Evolutionary conservation across 2,888 invertebrate species (phyloP), one percentile per base, ranked within the genome.

Genomic region (Pecten maximus): DNA sequence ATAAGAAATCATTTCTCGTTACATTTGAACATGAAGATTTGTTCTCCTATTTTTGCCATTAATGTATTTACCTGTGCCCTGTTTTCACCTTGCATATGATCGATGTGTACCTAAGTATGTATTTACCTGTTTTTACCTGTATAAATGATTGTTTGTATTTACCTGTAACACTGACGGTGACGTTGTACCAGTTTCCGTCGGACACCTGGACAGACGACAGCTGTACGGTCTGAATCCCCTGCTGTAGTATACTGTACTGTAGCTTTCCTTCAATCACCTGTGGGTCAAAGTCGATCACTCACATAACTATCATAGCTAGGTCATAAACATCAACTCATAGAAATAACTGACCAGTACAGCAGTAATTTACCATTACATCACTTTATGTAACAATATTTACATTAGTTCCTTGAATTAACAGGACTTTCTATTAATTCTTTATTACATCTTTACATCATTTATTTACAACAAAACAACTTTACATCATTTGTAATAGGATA

Each of bases 151-250:
- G 40, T 12, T 15, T 4, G 86, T 40, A 88, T 90, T 87, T 91
- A 94, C 95, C 95, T 44, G 93, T 92, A 0, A 94, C 91, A 44
- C 93, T 91, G 40, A 99, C 97, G 0, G 98, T 98, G 6, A 99
- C 97, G 95, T 98, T 98, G 96, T 99, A 99, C 99, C 99, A 99
- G 89, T 97, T 97, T 6, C 99, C 99, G 97, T 99, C 98, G 19
- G 98, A 97, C 0, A 99, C 95, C 35, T 74, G 35, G 74, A 74
- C 74, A 74, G 74, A 74, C 16, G 28, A 74, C 4, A 74, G 35
- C 1, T 28, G 28, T 15, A 74, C 8, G 28, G 74, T 74, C 74
- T 74, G 74, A 23, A 74, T 74, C 1, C 74, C 74, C 74, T 74
- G 74, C 74, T 35, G 19, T 28, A 74, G 88, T 40, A 92, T 35